Percentiles rank a stretch among this genome's conserved stretches.
Conservation (phyloP, 2,888 invertebrate species). For the Caenorhabditis becei region DNA sequence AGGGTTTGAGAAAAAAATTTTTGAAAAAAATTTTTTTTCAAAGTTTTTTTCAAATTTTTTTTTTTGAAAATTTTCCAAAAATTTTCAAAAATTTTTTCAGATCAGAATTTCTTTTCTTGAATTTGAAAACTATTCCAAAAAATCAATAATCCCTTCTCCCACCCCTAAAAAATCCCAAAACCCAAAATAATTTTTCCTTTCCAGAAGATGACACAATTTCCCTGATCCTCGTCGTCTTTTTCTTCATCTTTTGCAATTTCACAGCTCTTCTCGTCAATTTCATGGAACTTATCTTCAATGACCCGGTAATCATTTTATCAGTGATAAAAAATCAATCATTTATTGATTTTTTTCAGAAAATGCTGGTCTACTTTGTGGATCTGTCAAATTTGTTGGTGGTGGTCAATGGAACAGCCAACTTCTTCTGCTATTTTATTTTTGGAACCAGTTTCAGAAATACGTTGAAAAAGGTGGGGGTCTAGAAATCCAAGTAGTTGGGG, state of each 20-base stretch:
- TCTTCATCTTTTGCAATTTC: constrained; percentile 81
- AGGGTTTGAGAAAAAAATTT: too few relatives aligned
- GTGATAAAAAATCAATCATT: neutral
- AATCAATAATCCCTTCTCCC: too few relatives aligned
- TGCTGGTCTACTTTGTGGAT: constrained; percentile 80
- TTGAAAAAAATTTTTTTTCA: too few relatives aligned
- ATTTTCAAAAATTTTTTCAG: too few relatives aligned
- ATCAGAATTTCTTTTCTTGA: too few relatives aligned
- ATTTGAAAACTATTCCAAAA: too few relatives aligned
- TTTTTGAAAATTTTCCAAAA: too few relatives aligned
- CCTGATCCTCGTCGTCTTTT: constrained; percentile 80
- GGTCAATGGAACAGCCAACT: constrained; percentile 80
- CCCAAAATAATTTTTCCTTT: constrained; percentile 33
- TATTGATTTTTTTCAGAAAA: constrained; percentile 55
- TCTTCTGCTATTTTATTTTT: constrained; percentile 80
- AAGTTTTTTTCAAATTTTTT: too few relatives aligned
- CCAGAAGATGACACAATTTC: constrained; percentile 79
- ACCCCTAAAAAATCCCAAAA: too few relatives aligned
- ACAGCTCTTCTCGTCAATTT: constrained; percentile 80
- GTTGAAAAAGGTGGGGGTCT: constrained; percentile 62
- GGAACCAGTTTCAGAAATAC: constrained; percentile 77
- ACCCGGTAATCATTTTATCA: constrained; percentile 66
- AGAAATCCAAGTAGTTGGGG: too few relatives aligned
- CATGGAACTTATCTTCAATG: constrained; percentile 78
- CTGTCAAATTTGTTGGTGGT: constrained; percentile 80